phyloP scores from a whole-genome alignment of 2,797 vertebrate species.

The Ficedula albicollis region DNA sequence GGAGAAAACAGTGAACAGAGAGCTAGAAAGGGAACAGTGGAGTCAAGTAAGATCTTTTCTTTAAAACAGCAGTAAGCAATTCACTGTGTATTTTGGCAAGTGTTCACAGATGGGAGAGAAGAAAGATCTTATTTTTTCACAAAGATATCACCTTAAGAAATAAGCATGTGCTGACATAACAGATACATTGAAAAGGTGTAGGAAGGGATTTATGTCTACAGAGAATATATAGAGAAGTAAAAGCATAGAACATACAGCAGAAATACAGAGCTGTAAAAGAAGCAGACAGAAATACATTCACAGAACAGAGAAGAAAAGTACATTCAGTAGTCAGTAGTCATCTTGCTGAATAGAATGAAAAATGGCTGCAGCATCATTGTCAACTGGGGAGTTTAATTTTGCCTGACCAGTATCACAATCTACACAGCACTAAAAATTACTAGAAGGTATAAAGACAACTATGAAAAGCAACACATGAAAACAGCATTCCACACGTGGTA shows the following conservation, averaged over 20 bases:
- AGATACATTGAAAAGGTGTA: background rate
- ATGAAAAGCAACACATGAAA: background rate
- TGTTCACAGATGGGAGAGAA: background rate
- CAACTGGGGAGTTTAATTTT: background rate
- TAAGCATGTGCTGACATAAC: background rate
- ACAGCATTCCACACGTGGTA: background rate
- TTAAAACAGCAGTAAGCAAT: background rate
- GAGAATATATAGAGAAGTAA: background rate
- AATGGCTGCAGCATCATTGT: background rate
- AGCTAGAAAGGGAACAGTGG: background rate
- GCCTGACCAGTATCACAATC: background rate
- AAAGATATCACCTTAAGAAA: background rate
- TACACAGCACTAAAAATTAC: background rate
- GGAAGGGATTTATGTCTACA: background rate
- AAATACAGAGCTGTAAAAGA: background rate
- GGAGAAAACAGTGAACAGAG: background rate
- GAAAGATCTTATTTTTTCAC: background rate
- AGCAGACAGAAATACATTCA: background rate
- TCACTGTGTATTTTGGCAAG: background rate
- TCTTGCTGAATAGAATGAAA: background rate
- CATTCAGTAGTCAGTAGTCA: background rate
- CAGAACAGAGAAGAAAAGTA: background rate
- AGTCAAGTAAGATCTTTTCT: background rate
- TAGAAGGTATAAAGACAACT: background rate
- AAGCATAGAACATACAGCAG: background rate